A percentile compares a stretch with the other conserved stretches of the same genome.
Conservation (phyloP, 1,140 invertebrate species). For the Trissolcus basalis region DNA sequence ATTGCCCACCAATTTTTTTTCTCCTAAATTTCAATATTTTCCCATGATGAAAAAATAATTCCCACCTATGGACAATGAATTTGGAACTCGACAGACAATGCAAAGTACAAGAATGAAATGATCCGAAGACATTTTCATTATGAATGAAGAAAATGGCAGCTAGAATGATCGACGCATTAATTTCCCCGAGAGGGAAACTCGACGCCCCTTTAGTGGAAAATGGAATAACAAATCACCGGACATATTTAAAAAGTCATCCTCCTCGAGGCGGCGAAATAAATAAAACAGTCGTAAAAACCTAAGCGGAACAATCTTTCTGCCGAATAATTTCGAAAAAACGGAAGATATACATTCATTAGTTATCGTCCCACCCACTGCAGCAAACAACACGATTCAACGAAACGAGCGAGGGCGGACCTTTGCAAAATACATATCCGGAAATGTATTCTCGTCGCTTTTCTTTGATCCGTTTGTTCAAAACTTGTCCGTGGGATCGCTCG, state of each 20-base stretch:
- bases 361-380: conserved; percentile 24
- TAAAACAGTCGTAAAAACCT: conserved; percentile 19
- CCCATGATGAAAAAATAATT: too few relatives aligned
- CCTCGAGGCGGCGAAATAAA: conserved; percentile 25
- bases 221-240: conserved; percentile 14
- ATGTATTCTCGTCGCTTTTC: conserved; percentile 30
- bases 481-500: conserved; percentile 29
- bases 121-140: neutral
- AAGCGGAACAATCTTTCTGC: conserved; percentile 26
- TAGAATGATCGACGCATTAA: neutral
- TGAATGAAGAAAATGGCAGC: neutral
- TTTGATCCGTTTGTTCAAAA: conserved; percentile 36
- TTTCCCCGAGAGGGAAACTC: conserved; percentile 11
- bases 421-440: conserved; percentile 47
- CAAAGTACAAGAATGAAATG: too few relatives aligned
- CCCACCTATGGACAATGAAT: too few relatives aligned
- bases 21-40: too few relatives aligned
- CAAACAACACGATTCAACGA: conserved; percentile 33
- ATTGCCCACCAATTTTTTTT: too few relatives aligned
- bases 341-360: conserved; percentile 32
- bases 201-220: neutral
- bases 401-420: conserved; percentile 24
- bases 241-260: conserved; percentile 40
- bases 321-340: conserved; percentile 36
- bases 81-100: too few relatives aligned